Percentiles rank a stretch among this genome's conserved stretches.
Conservation (phyloP, 2,888 invertebrate species). For the Homarus gammarus region DNA sequence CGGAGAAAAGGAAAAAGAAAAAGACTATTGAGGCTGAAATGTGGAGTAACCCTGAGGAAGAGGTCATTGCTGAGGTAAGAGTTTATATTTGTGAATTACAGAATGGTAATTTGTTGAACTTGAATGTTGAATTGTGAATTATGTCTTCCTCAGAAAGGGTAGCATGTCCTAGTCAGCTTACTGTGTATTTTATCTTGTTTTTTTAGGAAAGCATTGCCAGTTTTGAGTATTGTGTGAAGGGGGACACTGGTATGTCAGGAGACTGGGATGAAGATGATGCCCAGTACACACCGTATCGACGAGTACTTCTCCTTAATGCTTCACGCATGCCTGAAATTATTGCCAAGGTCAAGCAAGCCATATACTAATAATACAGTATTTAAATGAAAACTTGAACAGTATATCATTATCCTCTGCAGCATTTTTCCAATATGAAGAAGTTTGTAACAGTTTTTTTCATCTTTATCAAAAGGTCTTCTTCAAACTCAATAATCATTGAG, state of each 20-base stretch:
- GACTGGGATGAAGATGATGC: conserved; percentile 72
- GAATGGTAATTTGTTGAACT: not conserved
- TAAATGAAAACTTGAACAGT: not conserved
- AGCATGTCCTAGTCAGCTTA: not conserved
- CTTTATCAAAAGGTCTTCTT: too few species aligned
- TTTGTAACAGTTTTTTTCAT: too few species aligned
- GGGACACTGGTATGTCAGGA: conserved; percentile 53
- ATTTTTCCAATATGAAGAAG: too few species aligned
- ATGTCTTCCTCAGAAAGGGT: not conserved
- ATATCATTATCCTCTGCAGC: not conserved
- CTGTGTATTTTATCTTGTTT: conserved; percentile 6
- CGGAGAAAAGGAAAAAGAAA: conserved; percentile 57
- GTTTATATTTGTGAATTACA: not conserved
- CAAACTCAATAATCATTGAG: too few species aligned
- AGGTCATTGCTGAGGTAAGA: conserved; percentile 66
- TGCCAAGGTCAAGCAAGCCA: conserved; percentile 63
- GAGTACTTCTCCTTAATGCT: conserved; percentile 66
- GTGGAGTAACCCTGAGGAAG: conserved; percentile 73
- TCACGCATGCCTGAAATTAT: conserved; percentile 55
- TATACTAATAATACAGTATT: conserved; percentile 10
- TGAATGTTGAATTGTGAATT: not conserved
- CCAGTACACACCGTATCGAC: conserved; percentile 63
- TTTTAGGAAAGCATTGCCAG: conserved; percentile 57
- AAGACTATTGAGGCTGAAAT: conserved; percentile 54
- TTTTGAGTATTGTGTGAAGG: conserved; percentile 70